Conservation (phyloP, 2,797 vertebrate genomes). For the Periparus ater region DNA sequence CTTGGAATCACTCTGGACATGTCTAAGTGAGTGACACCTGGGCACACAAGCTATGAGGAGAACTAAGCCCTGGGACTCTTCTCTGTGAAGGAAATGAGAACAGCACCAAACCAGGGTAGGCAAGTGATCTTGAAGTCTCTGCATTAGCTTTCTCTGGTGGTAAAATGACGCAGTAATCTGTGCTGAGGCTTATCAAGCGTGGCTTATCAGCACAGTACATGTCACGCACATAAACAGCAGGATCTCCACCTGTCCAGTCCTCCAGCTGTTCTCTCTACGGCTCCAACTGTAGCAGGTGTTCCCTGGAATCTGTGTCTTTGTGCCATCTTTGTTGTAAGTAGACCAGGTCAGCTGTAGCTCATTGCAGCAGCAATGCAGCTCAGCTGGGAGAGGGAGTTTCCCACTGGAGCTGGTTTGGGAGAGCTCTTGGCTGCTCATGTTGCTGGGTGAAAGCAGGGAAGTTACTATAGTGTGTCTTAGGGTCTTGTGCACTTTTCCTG, state of each 20-base stretch:
- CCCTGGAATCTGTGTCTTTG: accelerated
- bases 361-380: neutral
- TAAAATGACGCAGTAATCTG: neutral
- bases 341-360: neutral
- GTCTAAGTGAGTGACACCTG: neutral
- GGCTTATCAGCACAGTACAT: neutral
- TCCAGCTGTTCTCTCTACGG: neutral
- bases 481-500: neutral
- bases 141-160: neutral
- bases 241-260: neutral
- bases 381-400: neutral
- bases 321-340: neutral
- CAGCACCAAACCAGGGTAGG: neutral
- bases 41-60: neutral
- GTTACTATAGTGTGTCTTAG: accelerated
- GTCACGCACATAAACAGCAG: neutral
- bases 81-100: neutral
- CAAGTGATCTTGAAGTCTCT: neutral
- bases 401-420: neutral
- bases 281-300: neutral
- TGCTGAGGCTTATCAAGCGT: neutral
- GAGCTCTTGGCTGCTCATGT: neutral
- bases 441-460: accelerated
- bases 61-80: neutral
- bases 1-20: neutral